Evolutionary conservation across 2,113 vertebrate species (phyloP), one percentile per base, ranked within the genome.

Genomic region (Chloropsis hardwickii): DNA sequence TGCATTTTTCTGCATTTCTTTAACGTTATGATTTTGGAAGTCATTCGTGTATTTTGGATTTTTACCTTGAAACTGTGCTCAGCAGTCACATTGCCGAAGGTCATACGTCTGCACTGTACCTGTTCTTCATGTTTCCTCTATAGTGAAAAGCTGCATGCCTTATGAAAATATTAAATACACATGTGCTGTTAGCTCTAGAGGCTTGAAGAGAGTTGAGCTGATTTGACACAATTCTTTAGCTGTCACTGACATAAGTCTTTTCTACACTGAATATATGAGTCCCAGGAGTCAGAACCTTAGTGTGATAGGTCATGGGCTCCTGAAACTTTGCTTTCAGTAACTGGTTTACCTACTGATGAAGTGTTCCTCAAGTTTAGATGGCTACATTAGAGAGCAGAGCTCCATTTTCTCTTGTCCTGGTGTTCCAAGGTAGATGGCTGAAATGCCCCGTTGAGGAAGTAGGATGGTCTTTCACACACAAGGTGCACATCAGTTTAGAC

Each of bases 181-280:
- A 13, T n/a, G 15, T 70, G 20, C 37, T 77, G 11, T 65, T 45
- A 65, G 17, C 42, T 90, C 14, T 15, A 77, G 31, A 70, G 29
- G 18, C 37, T 73, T 80, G 37, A 80, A 77, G 58, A 65, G 2
- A 65, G 10, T 10, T 45, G 27, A 85, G 12, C 17, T 40, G 9
- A 3, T 76, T 81, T 92, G 56, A 22, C 37, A 51, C 8, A 31
- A 37, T 39, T 65, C 23, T 53, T 62, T 47, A 76, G 24, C 67
- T 37, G 17, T 21, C 48, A 70, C 28, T 60, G 29, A 51, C 14
- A 35, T 0, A 1, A 39, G 10, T 27, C 25, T 3, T 4, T 66
- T 90, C 71, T 85, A 35, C 24, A 27, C 24, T 17, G 42, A 74
- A 65, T 61, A 14, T 33, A 14, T 8, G 56, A 22, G 29, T 69